Evolutionary conservation across 2,888 invertebrate genomes (phyloP), one percentile per base, ranked within the genome.

Genomic region (Agrypnus murinus): DNA sequence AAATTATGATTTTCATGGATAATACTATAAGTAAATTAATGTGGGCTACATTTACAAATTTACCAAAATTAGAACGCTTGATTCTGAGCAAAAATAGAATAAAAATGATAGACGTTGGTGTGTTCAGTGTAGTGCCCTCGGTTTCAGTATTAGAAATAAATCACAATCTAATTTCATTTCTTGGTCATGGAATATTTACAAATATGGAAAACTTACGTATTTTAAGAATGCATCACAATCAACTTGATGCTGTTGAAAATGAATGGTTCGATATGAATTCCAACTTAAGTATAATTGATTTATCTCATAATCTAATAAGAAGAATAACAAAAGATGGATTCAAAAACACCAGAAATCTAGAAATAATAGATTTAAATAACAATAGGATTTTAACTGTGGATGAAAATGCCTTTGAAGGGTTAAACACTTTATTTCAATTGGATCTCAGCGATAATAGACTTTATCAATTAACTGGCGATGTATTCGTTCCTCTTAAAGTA

Each of bases 1-100:
- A 48, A 25, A 69, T 17, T 1, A 34, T 74, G 25, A 53, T 64
- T 46, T 57, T 74, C 8, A 55, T 25, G 7, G 40, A 59, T n/a
- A 74, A 74, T 36, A 43, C 15, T 14, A 66, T 74, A n/a, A 64
- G 46, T 8, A 59, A 64, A 65, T 65, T 74, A 31, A 60, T 60
- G 45, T 55, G 53, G 9, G 69, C 43, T 8, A 34, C 74, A 8
- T 74, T 74, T 15, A 43, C 53, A 5, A 62, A 74, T 38, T 12
- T 74, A 31, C 68, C 63, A 9, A 60, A 66, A 32, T 19, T 74
- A 48, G 46, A 64, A 43, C 57, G 69, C 14, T 15, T 74, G 2
- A 40, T 34, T 31, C 38, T 74, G 17, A 58, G 34, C 4, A 45
- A 57, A n/a, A 74, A 74, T 34, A 38, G 32, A 34, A 58, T 74